Base-by-base conservation (phyloP, 2,113 vertebrate species). In the Galbula dea region DNA sequence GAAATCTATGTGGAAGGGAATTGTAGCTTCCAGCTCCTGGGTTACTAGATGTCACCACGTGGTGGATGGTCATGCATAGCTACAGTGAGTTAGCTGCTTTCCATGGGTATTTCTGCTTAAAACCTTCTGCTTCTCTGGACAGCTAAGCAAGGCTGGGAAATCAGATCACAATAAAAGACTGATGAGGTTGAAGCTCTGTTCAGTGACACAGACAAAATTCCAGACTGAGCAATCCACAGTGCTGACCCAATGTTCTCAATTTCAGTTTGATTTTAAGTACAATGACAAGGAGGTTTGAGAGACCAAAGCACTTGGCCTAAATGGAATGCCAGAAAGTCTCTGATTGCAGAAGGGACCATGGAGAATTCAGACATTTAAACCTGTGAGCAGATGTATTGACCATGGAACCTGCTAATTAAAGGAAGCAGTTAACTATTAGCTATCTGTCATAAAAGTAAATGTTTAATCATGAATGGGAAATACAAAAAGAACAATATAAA, bases 221-320 rank as follows among this genome's bases (percentile, higher is more conserved):
- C 89, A 85, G 66, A 63, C 63, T 55, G 76, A 68, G n/a, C 58
- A 86, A 48, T 51, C 34, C 41, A 32, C 54, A 43, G 45, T 27
- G 62, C 52, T 91, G 51, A 69, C 49, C 79, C 75, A 67, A 7
- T 52, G 54, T 57, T 83, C 86, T 93, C 76, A 34, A 61, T 73
- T 86, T 88, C 72, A 57, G 48, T 79, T 68, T 6, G 26, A 52
- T 96, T 93, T 93, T 61, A 66, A 83, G 68, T 62, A 68, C 68
- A 63, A 61, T 88, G 58, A 83, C 36, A 68, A 80, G 45, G 32
- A 18, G 2, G 8, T n/a, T 71, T 86, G 52, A 39, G 75, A 79
- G 80, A 83, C 86, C 39, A 43, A 76, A 88, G 67, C 10, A 16
- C 45, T 88, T 79, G 30, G 58, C 26, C 62, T 80, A 58, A 72